Conservation (phyloP, 2,113 vertebrate genomes). For the Scomber scombrus region DNA sequence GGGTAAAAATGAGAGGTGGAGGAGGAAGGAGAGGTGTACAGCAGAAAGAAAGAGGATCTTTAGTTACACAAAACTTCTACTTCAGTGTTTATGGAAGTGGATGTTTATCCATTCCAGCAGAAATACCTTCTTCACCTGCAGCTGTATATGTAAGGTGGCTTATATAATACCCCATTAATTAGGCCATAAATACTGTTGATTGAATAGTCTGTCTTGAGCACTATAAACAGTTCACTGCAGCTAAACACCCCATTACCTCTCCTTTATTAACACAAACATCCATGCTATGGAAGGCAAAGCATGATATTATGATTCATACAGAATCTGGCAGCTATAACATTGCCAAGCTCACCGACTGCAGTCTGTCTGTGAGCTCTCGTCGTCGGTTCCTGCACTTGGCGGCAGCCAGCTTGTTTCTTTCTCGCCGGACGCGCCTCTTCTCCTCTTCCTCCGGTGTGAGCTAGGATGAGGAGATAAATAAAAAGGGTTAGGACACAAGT, state of each 20-base stretch:
- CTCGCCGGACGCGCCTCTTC: constrained; percentile 91
- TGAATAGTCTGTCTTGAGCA: constrained; percentile 27
- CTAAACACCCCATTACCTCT: constrained; percentile 42
- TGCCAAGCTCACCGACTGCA: constrained; percentile 91
- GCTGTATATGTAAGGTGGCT: constrained; percentile 22
- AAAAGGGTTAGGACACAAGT: constrained; percentile 18
- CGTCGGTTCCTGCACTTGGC: constrained; percentile 96
- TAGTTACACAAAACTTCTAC: constrained; percentile 8
- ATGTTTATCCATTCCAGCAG: constrained; percentile 14
- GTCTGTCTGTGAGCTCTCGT: constrained; percentile 93
- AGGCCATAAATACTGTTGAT: constrained; percentile 26
- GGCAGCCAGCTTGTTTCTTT: constrained; percentile 94
- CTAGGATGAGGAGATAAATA: constrained; percentile 69
- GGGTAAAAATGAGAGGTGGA: constrained; percentile 23
- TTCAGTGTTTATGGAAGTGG: constrained; percentile 22
- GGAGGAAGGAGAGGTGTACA: constrained; percentile 9
- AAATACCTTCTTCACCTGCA: constrained; percentile 31
- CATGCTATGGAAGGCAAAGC: constrained; percentile 20
- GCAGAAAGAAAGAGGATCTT: constrained; percentile 26
- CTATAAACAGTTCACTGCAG: constrained; percentile 28
- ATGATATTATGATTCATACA: constrained; percentile 52
- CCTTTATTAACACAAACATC: constrained; percentile 32
- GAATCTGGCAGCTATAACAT: constrained; percentile 42
- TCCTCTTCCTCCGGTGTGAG: constrained; percentile 96
- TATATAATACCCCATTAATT: constrained; percentile 45